Evolutionary conservation across 2,113 vertebrate species (phyloP), one percentile per base, ranked within the genome.

Genomic region (Neotragus moschatus): DNA sequence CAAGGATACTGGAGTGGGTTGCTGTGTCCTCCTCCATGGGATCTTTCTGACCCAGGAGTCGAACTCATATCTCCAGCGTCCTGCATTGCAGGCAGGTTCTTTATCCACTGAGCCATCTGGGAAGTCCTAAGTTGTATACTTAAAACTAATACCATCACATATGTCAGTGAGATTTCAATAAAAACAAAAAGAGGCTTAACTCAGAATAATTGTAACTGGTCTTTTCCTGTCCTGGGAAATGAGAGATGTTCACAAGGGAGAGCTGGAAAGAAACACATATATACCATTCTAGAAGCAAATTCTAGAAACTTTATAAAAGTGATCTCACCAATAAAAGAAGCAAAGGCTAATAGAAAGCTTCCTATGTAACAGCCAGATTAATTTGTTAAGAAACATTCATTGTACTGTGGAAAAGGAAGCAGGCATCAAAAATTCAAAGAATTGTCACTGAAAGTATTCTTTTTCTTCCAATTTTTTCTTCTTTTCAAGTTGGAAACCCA

Each of bases 401-500:
- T 92, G 60, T 80, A 82, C 90, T 94, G 82, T 79, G 47, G 60
- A n/a, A 82, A 96, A 94, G 21, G 30, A 88, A 92, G 61, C 75
- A 55, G 39, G 77, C 88, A 94, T 96, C 92, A 96, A 98, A 98
- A 97, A 95, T 51, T 90, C 15, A 97, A 97, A 97, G 86, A 93
- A 91, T 84, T 95, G 77, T 36, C 87, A 60, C 53, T 88, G 81
- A 95, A 85, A 96, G 75, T 61, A 91, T 81, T 94, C 56, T 73
- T 97, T 94, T 61, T 89, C 88, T 95, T 88, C 43, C 43, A 33
- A 79, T 96, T 97, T 94, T 97, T 97, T 82, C 61, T 90, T 88
- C 23, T 66, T 97, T 98, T 97, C 93, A 96, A 96, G 77, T 97
- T 95, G 89, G 86, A 98, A 98, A 75, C 45, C 81, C 91, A 79